A percentile compares a stretch with the other conserved stretches of the same genome.
Evolutionary conservation across 2,113 vertebrate genomes (phyloP).

Genomic region (Pachycephala philippinensis): DNA sequence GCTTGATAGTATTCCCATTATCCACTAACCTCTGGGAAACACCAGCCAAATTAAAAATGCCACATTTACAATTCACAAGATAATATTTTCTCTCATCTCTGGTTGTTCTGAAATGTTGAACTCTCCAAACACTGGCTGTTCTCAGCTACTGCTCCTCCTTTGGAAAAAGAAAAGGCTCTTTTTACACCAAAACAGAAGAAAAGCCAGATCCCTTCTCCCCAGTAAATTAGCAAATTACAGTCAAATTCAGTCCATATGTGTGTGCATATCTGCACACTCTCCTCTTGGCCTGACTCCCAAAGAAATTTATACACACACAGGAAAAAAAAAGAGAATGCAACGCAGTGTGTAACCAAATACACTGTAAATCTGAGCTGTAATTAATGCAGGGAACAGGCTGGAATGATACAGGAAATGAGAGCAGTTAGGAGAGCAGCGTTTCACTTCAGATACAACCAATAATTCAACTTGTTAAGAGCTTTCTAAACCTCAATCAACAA

Average conservation of each 20-base stretch:
- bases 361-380: constrained; percentile 24
- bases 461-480: neutral
- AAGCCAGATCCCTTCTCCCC: neutral
- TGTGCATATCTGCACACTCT: neutral
- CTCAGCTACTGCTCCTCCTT: neutral
- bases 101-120: neutral
- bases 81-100: constrained; percentile 49
- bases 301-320: neutral
- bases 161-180: neutral
- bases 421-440: neutral
- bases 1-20: neutral
- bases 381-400: neutral
- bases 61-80: constrained; percentile 13
- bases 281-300: neutral
- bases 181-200: neutral
- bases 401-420: constrained; percentile 38
- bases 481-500: constrained; percentile 5
- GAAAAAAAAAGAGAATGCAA: neutral
- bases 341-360: neutral
- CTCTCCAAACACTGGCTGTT: neutral
- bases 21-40: neutral
- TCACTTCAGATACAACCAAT: constrained; percentile 25
- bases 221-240: neutral
- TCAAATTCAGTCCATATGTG: neutral
- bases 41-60: neutral